Evolutionary conservation across 2,113 vertebrate species (phyloP).

Genomic region (Pseudorasbora parva): DNA sequence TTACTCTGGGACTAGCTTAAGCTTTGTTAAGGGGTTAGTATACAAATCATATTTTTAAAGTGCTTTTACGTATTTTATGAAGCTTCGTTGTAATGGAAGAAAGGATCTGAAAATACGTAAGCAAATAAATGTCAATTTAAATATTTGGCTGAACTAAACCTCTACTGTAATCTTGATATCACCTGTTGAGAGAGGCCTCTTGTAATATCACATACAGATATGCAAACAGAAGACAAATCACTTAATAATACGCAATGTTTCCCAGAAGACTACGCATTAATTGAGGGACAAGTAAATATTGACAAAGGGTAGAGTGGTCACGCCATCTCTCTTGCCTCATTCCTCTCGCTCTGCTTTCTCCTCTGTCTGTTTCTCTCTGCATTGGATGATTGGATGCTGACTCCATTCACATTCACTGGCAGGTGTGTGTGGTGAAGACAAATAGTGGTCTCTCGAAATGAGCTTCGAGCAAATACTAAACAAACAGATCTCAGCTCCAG

Average conservation of each 20-base stretch:
- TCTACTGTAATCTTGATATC: not conserved
- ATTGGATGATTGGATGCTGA: constrained; percentile 35
- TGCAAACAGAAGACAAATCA: constrained; percentile 26
- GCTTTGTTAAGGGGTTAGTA: too few relatives aligned
- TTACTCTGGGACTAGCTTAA: too few relatives aligned
- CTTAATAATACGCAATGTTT: constrained; percentile 29
- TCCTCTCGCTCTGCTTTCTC: constrained; percentile 9
- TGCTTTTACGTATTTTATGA: not conserved
- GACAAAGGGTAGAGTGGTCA: constrained; percentile 42
- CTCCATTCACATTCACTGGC: constrained; percentile 32
- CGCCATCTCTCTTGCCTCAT: constrained; percentile 9
- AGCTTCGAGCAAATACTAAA: constrained; percentile 45
- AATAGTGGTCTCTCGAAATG: constrained; percentile 48
- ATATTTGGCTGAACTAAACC: not conserved
- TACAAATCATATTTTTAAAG: too few relatives aligned
- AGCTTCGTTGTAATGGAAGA: not conserved
- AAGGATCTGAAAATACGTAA: not conserved
- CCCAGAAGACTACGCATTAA: constrained; percentile 37
- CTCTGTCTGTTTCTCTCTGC: constrained; percentile 4
- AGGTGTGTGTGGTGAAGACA: constrained; percentile 55
- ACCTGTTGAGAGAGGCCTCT: constrained; percentile 8
- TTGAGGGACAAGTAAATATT: constrained; percentile 48
- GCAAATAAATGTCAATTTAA: not conserved
- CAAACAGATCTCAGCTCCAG: constrained; percentile 53
- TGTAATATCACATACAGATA: not conserved